These are phyloP conservation scores for Melitaea cinxia DNA, from an alignment of 1,140 invertebrate genomes.

Conservation along the genomic window DNA sequence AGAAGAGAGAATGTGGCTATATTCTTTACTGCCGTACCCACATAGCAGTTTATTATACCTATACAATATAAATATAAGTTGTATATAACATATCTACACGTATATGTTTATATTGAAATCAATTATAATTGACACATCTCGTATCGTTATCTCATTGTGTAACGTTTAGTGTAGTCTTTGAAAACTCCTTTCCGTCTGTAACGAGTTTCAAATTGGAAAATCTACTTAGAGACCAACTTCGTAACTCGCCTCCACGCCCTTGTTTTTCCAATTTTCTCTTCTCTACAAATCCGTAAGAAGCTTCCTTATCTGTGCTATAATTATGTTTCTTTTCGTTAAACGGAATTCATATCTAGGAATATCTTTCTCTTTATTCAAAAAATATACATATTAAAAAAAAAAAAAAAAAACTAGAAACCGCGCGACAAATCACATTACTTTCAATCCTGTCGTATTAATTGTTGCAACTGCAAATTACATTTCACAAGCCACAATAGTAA, in stretches of 20 bases:
- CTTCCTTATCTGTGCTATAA: constrained; percentile 19
- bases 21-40: too few species aligned
- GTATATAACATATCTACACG: not conserved
- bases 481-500: constrained; percentile 41
- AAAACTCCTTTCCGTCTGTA: constrained; percentile 41
- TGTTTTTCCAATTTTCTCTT: constrained; percentile 53
- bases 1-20: too few species aligned
- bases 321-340: constrained; percentile 5
- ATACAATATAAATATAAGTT: not conserved
- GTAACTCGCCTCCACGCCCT: constrained; percentile 34
- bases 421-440: not conserved
- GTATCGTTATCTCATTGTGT: constrained; percentile 26
- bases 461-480: constrained; percentile 6
- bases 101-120: not conserved
- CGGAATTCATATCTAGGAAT: too few species aligned
- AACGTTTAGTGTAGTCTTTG: constrained; percentile 13
- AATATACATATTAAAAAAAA: not conserved
- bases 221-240: constrained; percentile 61
- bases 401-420: not conserved
- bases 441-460: not conserved
- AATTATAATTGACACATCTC: not conserved
- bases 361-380: not conserved
- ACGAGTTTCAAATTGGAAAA: constrained; percentile 77
- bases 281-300: constrained; percentile 30
- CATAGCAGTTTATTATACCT: too few species aligned